Evolutionary conservation across 2,113 vertebrate genomes (phyloP).

Genomic region (Copsychus sechellarum): DNA sequence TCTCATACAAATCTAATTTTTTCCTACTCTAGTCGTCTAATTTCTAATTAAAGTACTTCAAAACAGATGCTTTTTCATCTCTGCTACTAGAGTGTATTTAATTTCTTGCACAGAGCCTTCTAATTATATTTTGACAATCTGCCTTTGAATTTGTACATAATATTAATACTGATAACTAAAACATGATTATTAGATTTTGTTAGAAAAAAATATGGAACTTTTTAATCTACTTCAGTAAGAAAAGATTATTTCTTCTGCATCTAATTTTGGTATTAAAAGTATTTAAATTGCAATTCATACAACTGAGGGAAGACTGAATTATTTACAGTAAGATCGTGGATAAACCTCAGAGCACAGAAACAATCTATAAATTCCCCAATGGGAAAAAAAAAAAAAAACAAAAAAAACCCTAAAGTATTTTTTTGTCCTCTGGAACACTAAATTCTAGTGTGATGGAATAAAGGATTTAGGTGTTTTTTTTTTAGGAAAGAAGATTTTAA

Average conservation of each 20-base stretch:
- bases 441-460: not conserved
- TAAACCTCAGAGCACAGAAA: conserved; percentile 1
- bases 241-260: not conserved
- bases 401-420: not conserved
- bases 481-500: not conserved
- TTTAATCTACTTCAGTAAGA: conserved; percentile 7
- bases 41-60: conserved; percentile 32
- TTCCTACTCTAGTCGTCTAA: not conserved
- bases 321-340: conserved; percentile 20
- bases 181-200: not conserved
- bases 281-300: conserved; percentile 2
- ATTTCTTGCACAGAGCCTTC: conserved; percentile 1
- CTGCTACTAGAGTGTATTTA: not conserved
- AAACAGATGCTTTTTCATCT: not conserved
- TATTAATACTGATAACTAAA: conserved; percentile 17
- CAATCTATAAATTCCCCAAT: not conserved
- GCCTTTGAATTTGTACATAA: not conserved
- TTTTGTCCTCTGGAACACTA: not conserved
- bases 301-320: not conserved
- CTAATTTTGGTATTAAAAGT: conserved; percentile 29
- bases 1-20: not conserved
- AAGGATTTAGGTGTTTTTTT: not conserved
- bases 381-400: not conserved
- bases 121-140: conserved; percentile 48
- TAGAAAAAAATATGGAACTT: not conserved